These are phyloP conservation scores for Chelonus formosanus DNA, from an alignment of 2,888 invertebrate species.

Conservation along the genomic window DNA sequence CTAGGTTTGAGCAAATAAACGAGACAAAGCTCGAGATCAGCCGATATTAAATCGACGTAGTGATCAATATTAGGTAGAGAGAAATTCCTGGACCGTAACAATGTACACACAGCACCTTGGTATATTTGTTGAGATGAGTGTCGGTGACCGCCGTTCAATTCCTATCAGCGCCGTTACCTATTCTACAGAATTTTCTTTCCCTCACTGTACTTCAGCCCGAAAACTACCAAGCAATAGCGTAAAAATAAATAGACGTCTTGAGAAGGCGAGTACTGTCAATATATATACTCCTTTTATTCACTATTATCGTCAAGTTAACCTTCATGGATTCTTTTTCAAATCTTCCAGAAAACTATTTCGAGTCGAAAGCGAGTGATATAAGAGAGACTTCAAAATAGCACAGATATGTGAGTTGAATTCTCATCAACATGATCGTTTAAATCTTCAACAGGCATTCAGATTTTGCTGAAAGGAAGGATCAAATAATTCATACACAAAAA, in stretches of 20 bases:
- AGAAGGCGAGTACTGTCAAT: too few relatives aligned
- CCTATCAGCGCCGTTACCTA: conserved; percentile 34
- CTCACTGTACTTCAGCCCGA: neutral
- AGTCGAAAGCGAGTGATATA: too few relatives aligned
- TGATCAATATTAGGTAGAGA: conserved; percentile 9
- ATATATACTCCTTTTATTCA: too few relatives aligned
- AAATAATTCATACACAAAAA: conserved; percentile 42
- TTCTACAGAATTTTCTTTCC: conserved; percentile 34
- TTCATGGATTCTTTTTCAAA: too few relatives aligned
- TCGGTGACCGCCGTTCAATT: conserved; percentile 34
- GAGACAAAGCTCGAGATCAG: conserved; percentile 52
- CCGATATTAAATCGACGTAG: conserved; percentile 51
- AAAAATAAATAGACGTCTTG: conserved; percentile 4
- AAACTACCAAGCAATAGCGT: conserved; percentile 1
- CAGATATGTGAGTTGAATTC: conserved; percentile 1
- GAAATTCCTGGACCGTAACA: conserved; percentile 43
- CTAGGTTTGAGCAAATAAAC: conserved; percentile 48
- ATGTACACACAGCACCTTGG: conserved; percentile 55
- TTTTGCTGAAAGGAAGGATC: conserved; percentile 21
- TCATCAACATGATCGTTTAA: neutral
- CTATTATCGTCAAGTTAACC: too few relatives aligned
- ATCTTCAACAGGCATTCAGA: conserved; percentile 12
- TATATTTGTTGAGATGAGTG: conserved; percentile 54
- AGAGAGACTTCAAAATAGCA: neutral
- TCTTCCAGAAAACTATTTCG: too few relatives aligned